A percentile compares a stretch with the other conserved stretches of the same genome.
phyloP scores from a whole-genome alignment of 92 coral and sea anemone genomes.

The Bergia sp. region DNA sequence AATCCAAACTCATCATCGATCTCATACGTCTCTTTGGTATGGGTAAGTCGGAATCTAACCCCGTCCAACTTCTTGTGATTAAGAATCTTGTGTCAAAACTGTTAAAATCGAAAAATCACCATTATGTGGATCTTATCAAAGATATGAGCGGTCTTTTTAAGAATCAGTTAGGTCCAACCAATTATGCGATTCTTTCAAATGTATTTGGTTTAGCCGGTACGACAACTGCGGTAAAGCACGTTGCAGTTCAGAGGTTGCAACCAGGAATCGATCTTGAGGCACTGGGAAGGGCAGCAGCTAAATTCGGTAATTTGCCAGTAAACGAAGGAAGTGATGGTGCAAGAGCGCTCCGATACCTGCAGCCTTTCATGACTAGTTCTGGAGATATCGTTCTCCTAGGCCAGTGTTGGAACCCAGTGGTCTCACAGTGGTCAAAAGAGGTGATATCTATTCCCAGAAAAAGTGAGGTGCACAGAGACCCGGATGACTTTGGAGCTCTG shows the following conservation, averaged over 20 bases:
- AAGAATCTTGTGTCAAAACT: slow-evolving; percentile 54
- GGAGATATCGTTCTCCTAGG: slow-evolving; percentile 47
- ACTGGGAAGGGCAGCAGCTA: slow-evolving; percentile 9
- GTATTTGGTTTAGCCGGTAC: slow-evolving; percentile 44
- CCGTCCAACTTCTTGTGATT: slow-evolving; percentile 53
- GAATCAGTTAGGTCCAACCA: slow-evolving; percentile 62
- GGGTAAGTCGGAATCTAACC: slow-evolving; percentile 37
- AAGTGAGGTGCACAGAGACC: slow-evolving; percentile 26
- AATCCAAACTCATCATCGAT: slow-evolving; percentile 45
- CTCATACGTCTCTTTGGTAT: slow-evolving; percentile 27
- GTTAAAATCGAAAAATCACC: slow-evolving; percentile 38
- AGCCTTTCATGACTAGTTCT: slow-evolving; percentile 24
- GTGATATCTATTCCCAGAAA: slow-evolving; percentile 40
- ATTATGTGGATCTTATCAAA: slow-evolving; percentile 50
- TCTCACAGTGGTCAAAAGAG: slow-evolving; percentile 30
- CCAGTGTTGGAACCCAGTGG: slow-evolving; percentile 46
- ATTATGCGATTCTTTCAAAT: slow-evolving; percentile 50
- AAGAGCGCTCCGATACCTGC: slow-evolving; percentile 55
- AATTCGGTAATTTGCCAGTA: slow-evolving; percentile 46
- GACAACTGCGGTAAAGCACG: slow-evolving; percentile 53
- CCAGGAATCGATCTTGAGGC: slow-evolving; percentile 47
- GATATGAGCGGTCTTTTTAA: slow-evolving; percentile 64
- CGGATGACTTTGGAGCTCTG: slow-evolving; percentile 19
- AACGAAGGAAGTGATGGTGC: slow-evolving; percentile 59
- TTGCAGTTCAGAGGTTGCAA: slow-evolving; percentile 29